These are phyloP conservation scores for Sylvia borin DNA, from an alignment of 2,797 vertebrate genomes.

Conservation along the genomic window DNA sequence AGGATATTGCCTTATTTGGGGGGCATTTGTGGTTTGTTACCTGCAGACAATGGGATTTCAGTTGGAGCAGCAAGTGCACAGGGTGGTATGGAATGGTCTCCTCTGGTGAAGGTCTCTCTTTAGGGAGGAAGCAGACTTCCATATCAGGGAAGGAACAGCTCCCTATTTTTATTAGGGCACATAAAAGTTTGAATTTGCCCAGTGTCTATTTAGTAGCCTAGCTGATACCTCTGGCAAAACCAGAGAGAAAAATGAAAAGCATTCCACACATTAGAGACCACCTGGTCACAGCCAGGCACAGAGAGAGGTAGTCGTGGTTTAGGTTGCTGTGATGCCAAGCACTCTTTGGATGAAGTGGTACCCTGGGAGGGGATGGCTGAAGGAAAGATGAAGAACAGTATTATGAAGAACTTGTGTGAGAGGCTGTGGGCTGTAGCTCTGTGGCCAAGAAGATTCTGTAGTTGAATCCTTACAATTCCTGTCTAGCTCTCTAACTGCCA, in stretches of 20 bases:
- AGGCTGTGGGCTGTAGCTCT: background rate
- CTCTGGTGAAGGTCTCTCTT: background rate
- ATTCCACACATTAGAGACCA: accelerated
- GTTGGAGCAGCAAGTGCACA: background rate
- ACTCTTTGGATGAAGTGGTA: background rate
- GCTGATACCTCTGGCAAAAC: background rate
- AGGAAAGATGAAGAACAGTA: background rate
- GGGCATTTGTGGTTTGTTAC: background rate
- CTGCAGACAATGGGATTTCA: accelerated
- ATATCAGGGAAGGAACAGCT: background rate
- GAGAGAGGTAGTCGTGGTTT: accelerated
- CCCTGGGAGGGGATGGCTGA: background rate
- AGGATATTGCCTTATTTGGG: background rate
- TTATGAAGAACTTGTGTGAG: background rate
- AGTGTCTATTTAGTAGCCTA: background rate
- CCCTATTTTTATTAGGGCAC: background rate
- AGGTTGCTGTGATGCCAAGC: background rate
- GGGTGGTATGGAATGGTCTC: background rate
- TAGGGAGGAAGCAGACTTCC: background rate
- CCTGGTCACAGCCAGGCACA: background rate
- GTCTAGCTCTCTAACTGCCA: background rate
- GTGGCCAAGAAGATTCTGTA: background rate
- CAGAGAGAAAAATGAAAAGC: background rate
- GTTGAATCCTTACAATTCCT: background rate
- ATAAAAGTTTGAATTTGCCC: background rate